Percentiles rank a stretch among this genome's conserved stretches.
Conservation (phyloP, 1,140 invertebrate genomes). For the Bacillus rossius region DNA sequence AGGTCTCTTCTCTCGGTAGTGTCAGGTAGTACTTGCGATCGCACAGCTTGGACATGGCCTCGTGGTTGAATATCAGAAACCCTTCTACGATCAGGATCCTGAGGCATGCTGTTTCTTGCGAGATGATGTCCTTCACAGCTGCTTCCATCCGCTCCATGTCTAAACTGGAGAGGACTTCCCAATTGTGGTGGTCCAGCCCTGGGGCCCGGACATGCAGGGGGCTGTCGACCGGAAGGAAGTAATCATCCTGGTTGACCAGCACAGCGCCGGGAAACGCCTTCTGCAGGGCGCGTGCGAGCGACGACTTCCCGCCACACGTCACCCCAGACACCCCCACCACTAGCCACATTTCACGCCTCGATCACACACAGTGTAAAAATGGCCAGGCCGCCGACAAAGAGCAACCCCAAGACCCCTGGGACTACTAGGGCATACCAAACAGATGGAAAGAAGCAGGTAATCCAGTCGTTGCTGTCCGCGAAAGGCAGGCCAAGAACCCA, state of each 20-base stretch:
- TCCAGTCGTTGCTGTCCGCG: slow-evolving; percentile 45
- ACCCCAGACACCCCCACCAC: slow-evolving; percentile 69
- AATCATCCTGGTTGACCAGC: slow-evolving; percentile 68
- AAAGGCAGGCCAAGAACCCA: slow-evolving; percentile 66
- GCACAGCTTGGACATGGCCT: slow-evolving; percentile 56
- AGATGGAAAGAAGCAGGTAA: slow-evolving; percentile 47
- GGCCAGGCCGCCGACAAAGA: slow-evolving; percentile 58
- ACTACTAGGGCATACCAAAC: slow-evolving; percentile 52
- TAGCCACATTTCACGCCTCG: slow-evolving; percentile 45
- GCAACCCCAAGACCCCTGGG: slow-evolving; percentile 53
- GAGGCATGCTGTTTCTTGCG: not conserved
- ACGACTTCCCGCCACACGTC: slow-evolving; percentile 77
- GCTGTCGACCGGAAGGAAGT: slow-evolving; percentile 64
- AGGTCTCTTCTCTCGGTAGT: slow-evolving; percentile 58
- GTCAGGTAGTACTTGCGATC: slow-evolving; percentile 67
- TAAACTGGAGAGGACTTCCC: slow-evolving; percentile 64
- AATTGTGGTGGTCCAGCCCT: slow-evolving; percentile 68
- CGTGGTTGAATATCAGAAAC: slow-evolving; percentile 67
- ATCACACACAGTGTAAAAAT: slow-evolving; percentile 47
- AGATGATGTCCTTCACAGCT: slow-evolving; percentile 47
- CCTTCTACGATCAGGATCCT: slow-evolving; percentile 66
- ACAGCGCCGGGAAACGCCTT: slow-evolving; percentile 48
- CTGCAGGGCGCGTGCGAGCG: slow-evolving; percentile 53
- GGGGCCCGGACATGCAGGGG: slow-evolving; percentile 56
- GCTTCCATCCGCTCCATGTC: slow-evolving; percentile 67